Base-by-base conservation (phyloP, 2,888 invertebrate species). In the Metacarcinus magister region DNA sequence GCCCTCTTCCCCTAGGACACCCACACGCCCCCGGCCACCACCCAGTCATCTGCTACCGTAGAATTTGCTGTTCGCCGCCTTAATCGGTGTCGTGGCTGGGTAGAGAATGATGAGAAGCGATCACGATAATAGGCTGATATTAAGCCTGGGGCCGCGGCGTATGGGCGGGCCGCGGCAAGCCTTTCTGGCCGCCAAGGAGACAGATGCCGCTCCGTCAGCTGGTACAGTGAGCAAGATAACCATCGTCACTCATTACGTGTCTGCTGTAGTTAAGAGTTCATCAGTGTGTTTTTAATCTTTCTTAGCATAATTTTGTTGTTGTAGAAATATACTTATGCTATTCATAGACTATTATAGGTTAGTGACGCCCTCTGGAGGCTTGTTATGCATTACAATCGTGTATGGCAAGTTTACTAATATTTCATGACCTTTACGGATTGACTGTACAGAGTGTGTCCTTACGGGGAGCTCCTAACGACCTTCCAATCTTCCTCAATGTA, bases 41-140 rank as follows among this genome's bases (percentile, higher is more conserved):
- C 54, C 54, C 54, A 28, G 82, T 28, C 82, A 82, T 82, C 82
- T 82, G 82, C 82, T 82, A 82, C 82, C 82, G 82, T 82, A 82
- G 82, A 82, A 82, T 82, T 82, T 82, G 82, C 82, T 82, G 32
- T 32, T 82, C 92, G 16, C 19, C 32, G 92, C 48, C 28, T 91
- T 92, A 48, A 48, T 92, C 19, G 92, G 46, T 92, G 92, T 92
- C 92, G 92, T 48, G 92, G 92, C 16, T 23, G 48, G 32, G 92
- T 13, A 44, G 32, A 92, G 92, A 92, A 54, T 28, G 28, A 92
- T 48, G 92, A 28, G 92, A 92, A n/a, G 92, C 48, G 46, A 92
- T 92, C 48, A 92, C n/a, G 92, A 48, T 92, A 92, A 92, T 92
- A 54, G 92, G 43, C 32, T 44, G 92, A 92, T 92, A 92, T 92